Evolutionary conservation across 2,113 vertebrate genomes (phyloP).

Genomic region (Poeciliopsis prolifica): DNA sequence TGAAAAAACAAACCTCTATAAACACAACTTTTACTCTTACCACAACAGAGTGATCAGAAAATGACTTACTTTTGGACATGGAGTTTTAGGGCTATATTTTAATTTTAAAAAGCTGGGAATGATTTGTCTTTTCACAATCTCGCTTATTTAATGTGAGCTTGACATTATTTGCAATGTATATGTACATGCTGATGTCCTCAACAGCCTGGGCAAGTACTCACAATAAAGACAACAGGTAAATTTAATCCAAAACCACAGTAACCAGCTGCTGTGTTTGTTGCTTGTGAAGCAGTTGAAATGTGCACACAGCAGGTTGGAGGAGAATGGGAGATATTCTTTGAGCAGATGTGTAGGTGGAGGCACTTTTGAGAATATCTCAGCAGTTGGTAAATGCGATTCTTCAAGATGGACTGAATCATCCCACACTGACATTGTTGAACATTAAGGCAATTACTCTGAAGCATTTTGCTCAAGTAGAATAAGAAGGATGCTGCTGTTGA

Average conservation of each 20-base stretch:
- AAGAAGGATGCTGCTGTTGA: slow-evolving; percentile 22
- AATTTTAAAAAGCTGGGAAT: neutral
- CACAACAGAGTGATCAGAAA: neutral
- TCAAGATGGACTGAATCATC: slow-evolving; percentile 41
- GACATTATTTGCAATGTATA: slow-evolving; percentile 9
- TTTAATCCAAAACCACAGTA: slow-evolving; percentile 35
- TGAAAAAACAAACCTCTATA: neutral
- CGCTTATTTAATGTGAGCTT: neutral
- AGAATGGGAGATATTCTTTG: slow-evolving; percentile 22
- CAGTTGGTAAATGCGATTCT: slow-evolving; percentile 41
- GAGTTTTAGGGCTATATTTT: slow-evolving; percentile 1
- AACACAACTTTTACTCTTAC: too few species aligned
- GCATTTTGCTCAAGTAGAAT: slow-evolving; percentile 21
- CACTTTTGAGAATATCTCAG: slow-evolving; percentile 26
- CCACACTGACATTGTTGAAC: slow-evolving; percentile 25
- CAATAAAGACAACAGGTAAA: slow-evolving; percentile 24
- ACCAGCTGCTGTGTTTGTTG: slow-evolving; percentile 24
- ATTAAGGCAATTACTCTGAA: slow-evolving; percentile 3
- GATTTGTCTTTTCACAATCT: neutral
- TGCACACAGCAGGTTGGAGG: slow-evolving; percentile 13
- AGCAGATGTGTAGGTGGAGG: slow-evolving; percentile 35
- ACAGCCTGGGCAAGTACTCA: slow-evolving; percentile 19
- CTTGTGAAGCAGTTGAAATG: slow-evolving; percentile 24
- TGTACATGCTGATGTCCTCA: neutral
- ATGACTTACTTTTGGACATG: neutral